A percentile compares a stretch with the other conserved stretches of the same genome.
Evolutionary conservation across 1,140 invertebrate species (phyloP).

Genomic region (Caenorhabditis inopinata): DNA sequence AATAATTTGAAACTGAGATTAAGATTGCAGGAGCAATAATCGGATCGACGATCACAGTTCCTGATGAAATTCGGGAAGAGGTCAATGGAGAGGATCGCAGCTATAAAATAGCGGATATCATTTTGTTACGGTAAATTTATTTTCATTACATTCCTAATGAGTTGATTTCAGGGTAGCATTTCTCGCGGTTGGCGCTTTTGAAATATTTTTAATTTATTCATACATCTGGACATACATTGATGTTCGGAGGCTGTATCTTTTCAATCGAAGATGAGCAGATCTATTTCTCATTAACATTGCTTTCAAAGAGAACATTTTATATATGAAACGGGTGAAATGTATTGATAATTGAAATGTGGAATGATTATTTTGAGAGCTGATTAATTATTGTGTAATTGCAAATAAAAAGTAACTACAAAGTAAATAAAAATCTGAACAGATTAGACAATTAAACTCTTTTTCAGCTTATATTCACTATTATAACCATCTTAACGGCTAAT

Average conservation of each 20-base stretch:
- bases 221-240: slow-evolving; percentile 18
- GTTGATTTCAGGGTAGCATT: background rate
- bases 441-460: too few species aligned
- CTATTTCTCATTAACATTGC: too few species aligned
- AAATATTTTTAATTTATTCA: slow-evolving; percentile 14
- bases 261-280: background rate
- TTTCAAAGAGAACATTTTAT: too few species aligned
- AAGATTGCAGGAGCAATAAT: slow-evolving; percentile 9
- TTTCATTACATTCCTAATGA: background rate
- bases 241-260: slow-evolving; percentile 1
- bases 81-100: background rate
- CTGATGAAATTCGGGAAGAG: slow-evolving; percentile 21
- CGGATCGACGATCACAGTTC: slow-evolving; percentile 15
- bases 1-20: too few species aligned
- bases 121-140: background rate
- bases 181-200: background rate
- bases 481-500: too few species aligned
- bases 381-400: too few species aligned
- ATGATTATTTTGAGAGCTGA: too few species aligned
- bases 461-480: too few species aligned
- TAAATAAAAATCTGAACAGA: too few species aligned
- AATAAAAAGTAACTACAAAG: too few species aligned
- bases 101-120: slow-evolving; percentile 12
- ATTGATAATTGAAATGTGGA: too few species aligned
- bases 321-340: too few species aligned